phyloP scores from a whole-genome alignment of 2,797 vertebrate genomes.

The Pangasius krempfi region DNA sequence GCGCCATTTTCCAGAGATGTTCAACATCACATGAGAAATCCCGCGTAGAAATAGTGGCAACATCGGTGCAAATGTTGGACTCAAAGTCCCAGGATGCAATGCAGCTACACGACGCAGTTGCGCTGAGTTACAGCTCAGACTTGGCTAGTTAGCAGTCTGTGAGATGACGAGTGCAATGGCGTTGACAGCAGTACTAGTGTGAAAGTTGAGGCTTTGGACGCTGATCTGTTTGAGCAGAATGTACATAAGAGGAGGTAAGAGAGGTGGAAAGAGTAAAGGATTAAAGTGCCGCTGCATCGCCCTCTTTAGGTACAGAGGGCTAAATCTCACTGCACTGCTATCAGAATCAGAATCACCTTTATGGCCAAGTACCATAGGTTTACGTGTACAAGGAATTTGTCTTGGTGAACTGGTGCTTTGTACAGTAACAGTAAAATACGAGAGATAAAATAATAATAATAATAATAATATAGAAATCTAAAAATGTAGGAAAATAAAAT shows the following conservation, averaged over 20 bases:
- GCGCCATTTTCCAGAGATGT: background rate
- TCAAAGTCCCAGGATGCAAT: background rate
- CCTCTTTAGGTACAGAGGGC: background rate
- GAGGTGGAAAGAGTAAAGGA: background rate
- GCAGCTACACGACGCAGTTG: background rate
- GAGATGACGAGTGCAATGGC: background rate
- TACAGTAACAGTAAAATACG: no score
- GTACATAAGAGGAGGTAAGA: background rate
- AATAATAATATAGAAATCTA: no score
- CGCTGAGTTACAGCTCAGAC: background rate
- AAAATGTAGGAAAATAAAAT: no score
- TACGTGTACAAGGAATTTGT: no score
- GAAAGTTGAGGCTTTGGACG: background rate
- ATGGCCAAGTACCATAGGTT: no score
- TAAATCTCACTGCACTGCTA: background rate
- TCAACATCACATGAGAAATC: background rate
- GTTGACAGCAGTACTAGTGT: background rate
- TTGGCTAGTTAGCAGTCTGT: no score
- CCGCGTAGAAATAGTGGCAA: background rate
- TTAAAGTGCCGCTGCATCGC: background rate
- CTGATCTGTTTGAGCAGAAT: background rate
- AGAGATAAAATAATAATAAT: no score
- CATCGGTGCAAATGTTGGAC: background rate
- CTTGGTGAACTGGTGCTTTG: no score
- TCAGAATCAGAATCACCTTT: no score